Percentiles rank a stretch among this genome's conserved stretches.
phyloP scores from a whole-genome alignment of 92 coral and sea anemone genomes.

The Palythoa grandis region DNA sequence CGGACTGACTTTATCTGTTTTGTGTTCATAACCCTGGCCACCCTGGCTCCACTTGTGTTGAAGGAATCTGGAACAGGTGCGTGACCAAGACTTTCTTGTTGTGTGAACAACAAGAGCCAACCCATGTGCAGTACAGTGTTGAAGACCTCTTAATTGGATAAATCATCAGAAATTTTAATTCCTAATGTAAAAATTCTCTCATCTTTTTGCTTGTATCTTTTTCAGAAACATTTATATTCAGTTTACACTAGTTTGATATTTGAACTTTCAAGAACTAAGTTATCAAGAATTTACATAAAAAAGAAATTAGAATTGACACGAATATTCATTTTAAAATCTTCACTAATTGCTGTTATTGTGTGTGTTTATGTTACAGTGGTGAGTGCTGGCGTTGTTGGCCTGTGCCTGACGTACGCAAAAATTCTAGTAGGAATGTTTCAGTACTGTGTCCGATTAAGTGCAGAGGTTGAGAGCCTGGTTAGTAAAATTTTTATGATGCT shows the following conservation, averaged over 20 bases:
- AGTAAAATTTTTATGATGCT: slow-evolving; percentile 15
- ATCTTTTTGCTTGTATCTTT: too few relatives aligned
- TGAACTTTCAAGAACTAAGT: too few relatives aligned
- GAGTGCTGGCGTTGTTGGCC: slow-evolving; percentile 92
- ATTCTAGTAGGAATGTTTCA: slow-evolving; percentile 88
- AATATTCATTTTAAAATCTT: neutral
- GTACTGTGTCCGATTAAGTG: slow-evolving; percentile 91
- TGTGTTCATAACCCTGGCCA: slow-evolving; percentile 58
- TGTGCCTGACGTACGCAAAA: slow-evolving; percentile 79
- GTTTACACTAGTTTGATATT: too few relatives aligned
- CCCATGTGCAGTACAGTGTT: neutral
- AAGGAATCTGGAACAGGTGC: slow-evolving; percentile 75
- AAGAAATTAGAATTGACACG: too few relatives aligned
- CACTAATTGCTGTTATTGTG: neutral
- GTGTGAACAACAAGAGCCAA: neutral
- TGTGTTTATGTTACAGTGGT: slow-evolving; percentile 50
- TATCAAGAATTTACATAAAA: too few relatives aligned
- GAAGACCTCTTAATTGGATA: neutral
- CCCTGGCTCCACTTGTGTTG: slow-evolving; percentile 63
- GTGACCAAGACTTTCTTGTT: neutral
- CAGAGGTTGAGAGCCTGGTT: slow-evolving; percentile 91
- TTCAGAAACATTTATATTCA: too few relatives aligned
- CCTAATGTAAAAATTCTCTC: too few relatives aligned
- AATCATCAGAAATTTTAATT: too few relatives aligned
- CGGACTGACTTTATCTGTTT: slow-evolving; percentile 76